These are phyloP conservation scores for Yoshiicerus persimilis DNA, from an alignment of 1,140 invertebrate genomes.

Conservation along the genomic window DNA sequence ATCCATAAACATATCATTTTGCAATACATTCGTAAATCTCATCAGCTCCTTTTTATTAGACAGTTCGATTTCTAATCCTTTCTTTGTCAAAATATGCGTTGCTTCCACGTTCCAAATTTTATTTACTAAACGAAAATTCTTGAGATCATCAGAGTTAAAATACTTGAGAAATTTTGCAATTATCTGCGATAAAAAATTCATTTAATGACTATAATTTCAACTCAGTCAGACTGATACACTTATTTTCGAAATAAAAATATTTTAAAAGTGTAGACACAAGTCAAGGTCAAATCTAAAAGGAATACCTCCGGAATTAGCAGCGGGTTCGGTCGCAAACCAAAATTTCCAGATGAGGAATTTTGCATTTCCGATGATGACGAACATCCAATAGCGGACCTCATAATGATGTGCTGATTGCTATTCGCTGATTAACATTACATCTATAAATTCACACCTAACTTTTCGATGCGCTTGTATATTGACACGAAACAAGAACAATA, in stretches of 20 bases:
- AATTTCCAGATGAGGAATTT: not conserved
- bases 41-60: not conserved
- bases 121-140: constrained; percentile 1
- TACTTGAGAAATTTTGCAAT: not conserved
- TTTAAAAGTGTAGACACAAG: too few species aligned
- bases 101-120: constrained; percentile 8
- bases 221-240: too few species aligned
- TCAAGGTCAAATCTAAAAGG: too few species aligned
- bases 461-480: too few species aligned
- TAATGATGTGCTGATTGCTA: too few species aligned
- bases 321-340: not conserved
- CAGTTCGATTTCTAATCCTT: not conserved
- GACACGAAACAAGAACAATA: too few species aligned
- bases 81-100: not conserved
- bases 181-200: not conserved
- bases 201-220: not conserved
- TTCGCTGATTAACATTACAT: too few species aligned
- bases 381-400: not conserved
- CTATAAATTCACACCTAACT: too few species aligned
- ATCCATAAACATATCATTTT: constrained; percentile 7
- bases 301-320: not conserved
- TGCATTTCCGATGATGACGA: not conserved
- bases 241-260: too few species aligned
- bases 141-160: constrained; percentile 6
- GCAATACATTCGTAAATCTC: not conserved